Evolutionary conservation across 2,888 invertebrate genomes (phyloP).

Genomic region (Megaustenia siamemsis): DNA sequence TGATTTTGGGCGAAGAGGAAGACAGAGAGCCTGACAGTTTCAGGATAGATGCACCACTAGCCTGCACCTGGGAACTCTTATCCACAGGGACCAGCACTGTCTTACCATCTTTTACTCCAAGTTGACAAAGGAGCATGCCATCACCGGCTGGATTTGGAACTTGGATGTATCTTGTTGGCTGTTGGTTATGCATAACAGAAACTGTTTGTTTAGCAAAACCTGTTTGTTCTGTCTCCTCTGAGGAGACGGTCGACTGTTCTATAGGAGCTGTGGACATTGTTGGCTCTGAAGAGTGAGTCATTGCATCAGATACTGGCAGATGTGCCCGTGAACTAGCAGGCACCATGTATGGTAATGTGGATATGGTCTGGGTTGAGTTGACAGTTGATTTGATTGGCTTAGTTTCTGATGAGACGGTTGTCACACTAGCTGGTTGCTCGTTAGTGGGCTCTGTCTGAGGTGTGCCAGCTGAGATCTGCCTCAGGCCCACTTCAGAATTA

Average conservation of each 20-base stretch:
- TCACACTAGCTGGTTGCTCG: constrained; percentile 2
- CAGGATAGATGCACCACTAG: constrained; percentile 21
- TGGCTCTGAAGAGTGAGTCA: constrained; percentile 18
- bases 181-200: neutral
- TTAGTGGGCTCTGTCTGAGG: neutral
- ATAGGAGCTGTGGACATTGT: neutral
- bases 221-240: neutral
- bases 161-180: constrained; percentile 34
- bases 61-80: constrained; percentile 34
- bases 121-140: constrained; percentile 35
- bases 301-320: neutral
- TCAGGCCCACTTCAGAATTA: neutral
- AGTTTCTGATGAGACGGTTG: neutral
- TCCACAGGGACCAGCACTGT: constrained; percentile 49
- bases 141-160: constrained; percentile 46
- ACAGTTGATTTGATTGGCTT: neutral
- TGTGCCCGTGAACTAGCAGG: neutral
- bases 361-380: neutral
- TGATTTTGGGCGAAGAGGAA: constrained; percentile 30
- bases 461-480: neutral
- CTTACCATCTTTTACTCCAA: constrained; percentile 43
- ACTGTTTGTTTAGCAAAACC: neutral
- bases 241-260: neutral
- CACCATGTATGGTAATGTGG: constrained; percentile 17
- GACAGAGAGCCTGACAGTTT: constrained; percentile 2